Base-by-base conservation (phyloP, 2,888 invertebrate species). In the Exocentrus adspersus region DNA sequence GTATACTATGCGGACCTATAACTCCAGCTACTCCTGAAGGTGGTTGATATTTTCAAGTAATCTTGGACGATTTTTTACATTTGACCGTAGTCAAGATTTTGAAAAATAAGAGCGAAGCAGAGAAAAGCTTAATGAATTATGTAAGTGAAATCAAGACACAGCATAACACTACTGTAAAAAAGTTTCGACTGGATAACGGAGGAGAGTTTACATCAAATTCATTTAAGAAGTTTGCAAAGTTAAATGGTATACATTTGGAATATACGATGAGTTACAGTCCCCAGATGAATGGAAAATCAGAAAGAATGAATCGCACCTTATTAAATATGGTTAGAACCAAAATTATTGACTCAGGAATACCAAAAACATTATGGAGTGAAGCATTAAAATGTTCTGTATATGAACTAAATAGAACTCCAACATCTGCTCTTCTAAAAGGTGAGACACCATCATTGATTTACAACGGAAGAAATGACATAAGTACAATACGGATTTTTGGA, bases 341-440 rank as follows among this genome's bases (percentile, higher is more conserved):
- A 53, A 10, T 54, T 10, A 51, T 48, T 24, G 20, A 62, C 28
- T 46, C 62, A n/a, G 48, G 53, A 41, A 17, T 45, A 41, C 59
- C 67, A 20, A 67, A 61, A 52, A 41, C 46, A 9, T 43, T 61
- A 14, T 64, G 62, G 64, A 50, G 58, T 3, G 65, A 68, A 41
- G 65, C 63, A 14, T 12, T 60, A 19, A 46, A 53, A 56, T 57
- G 54, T 54, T 61, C 63, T n/a, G 61, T 51, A 24, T 59, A 65
- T 43, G 63, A 65, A 56, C 19, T 61, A 37, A 68, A 68, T 54
- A 41, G 68, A 58, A 46, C 42, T 2, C 60, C 54, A 17, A 65
- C 61, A 9, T 50, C 17, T 37, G 57, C 54, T 17, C 41, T 62
- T 45, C 24, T 37, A 14, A 60, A 43, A 42, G 58, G 54, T 17